A percentile compares a stretch with the other conserved stretches of the same genome.
Evolutionary conservation across 2,888 invertebrate genomes (phyloP).

Genomic region (Scaptomyza parva): DNA sequence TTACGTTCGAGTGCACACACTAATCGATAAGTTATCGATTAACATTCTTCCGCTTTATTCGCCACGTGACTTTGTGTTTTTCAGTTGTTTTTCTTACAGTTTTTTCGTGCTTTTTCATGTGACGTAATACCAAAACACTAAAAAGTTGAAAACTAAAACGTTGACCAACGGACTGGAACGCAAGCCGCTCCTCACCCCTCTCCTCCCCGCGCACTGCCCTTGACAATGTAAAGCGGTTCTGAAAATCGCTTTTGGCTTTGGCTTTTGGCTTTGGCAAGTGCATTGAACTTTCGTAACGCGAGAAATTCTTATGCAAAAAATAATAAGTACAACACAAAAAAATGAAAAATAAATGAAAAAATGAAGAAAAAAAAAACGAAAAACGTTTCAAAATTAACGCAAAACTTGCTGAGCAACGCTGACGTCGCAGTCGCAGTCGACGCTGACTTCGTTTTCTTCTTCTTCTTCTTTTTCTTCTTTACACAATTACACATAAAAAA

Average conservation of each 20-base stretch:
- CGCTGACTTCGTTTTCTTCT: not conserved
- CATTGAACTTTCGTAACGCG: conserved; percentile 74
- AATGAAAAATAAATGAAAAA: too few species aligned
- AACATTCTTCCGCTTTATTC: not conserved
- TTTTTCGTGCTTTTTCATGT: too few species aligned
- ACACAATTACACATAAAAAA: conserved; percentile 73
- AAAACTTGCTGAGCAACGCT: conserved; percentile 74
- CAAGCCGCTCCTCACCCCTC: conserved; percentile 3
- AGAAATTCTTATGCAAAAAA: conserved; percentile 79
- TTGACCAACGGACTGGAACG: conserved; percentile 15
- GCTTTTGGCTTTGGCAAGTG: conserved; percentile 60
- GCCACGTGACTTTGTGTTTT: conserved; percentile 18
- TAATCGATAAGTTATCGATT: conserved; percentile 13
- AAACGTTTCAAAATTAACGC: conserved; percentile 71
- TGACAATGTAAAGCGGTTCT: conserved; percentile 32
- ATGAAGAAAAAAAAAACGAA: conserved; percentile 33
- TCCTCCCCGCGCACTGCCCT: conserved; percentile 1
- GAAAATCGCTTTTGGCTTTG: too few species aligned
- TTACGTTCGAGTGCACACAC: not conserved
- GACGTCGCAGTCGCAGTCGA: conserved; percentile 12
- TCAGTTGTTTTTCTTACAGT: not conserved
- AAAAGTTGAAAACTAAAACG: not conserved
- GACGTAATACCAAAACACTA: conserved; percentile 2
- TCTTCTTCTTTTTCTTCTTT: too few species aligned
- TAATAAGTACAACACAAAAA: conserved; percentile 12